Evolutionary conservation across 2,797 vertebrate species (phyloP).

Genomic region (Antrozous pallidus): DNA sequence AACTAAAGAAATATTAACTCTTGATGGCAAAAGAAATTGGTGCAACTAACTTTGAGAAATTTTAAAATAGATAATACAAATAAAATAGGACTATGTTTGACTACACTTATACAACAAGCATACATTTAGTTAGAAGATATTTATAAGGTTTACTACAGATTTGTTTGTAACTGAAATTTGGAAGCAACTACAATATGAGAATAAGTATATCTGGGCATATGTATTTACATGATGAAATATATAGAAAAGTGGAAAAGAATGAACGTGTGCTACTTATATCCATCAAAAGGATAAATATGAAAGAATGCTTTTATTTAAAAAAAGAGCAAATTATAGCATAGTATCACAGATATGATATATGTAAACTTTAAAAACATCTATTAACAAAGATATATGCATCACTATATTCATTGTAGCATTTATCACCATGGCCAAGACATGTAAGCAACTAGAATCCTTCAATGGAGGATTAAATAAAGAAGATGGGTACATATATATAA

Average conservation of each 20-base stretch:
- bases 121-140: background rate
- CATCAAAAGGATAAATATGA: background rate
- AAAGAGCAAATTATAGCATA: background rate
- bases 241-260: background rate
- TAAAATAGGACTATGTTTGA: background rate
- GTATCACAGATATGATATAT: background rate
- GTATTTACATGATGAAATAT: background rate
- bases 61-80: background rate
- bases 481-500: background rate
- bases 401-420: background rate
- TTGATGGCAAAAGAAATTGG: background rate
- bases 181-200: background rate
- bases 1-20: background rate
- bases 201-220: background rate
- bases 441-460: background rate
- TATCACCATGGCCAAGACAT: background rate
- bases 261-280: background rate
- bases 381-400: background rate
- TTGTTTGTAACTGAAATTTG: background rate
- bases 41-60: background rate
- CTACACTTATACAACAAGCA: background rate
- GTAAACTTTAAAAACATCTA: background rate
- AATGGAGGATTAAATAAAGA: background rate
- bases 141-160: background rate
- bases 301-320: background rate